Conservation (phyloP, 1,140 invertebrate species). For the Dufourea novaeangliae region DNA sequence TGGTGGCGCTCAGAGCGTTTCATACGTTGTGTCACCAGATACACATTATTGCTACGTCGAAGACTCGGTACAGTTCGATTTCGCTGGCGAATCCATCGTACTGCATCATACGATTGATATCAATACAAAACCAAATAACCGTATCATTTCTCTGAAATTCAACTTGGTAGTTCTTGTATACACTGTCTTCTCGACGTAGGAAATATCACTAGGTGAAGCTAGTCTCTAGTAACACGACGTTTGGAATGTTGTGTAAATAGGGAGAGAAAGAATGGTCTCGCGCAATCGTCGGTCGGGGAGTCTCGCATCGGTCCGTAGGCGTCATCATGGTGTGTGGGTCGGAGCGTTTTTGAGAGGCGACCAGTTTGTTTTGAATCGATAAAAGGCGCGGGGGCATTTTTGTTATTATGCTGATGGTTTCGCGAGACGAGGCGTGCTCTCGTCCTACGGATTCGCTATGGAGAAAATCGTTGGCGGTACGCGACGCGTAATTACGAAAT, state of each 20-base stretch:
- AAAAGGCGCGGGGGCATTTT: constrained; percentile 43
- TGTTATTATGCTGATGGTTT: constrained; percentile 63
- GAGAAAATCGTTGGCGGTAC: constrained; percentile 22
- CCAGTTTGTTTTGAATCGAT: constrained; percentile 69
- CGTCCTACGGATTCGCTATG: constrained; percentile 49
- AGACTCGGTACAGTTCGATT: too few relatives aligned
- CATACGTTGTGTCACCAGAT: too few relatives aligned
- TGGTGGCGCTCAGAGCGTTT: too few relatives aligned
- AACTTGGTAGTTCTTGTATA: too few relatives aligned
- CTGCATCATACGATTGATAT: too few relatives aligned
- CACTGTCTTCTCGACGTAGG: too few relatives aligned
- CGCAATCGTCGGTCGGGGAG: constrained; percentile 34
- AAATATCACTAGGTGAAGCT: constrained; percentile 19
- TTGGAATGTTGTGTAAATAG: constrained; percentile 17
- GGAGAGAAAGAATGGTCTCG: constrained; percentile 24
- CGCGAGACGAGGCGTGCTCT: constrained; percentile 37
- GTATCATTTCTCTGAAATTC: too few relatives aligned
- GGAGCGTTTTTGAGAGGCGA: constrained; percentile 49
- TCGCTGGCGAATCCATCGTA: too few relatives aligned
- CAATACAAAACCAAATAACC: too few relatives aligned
- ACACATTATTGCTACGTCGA: too few relatives aligned
- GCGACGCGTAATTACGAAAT: constrained; percentile 45
- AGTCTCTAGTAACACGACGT: constrained; percentile 2
- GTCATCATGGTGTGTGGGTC: constrained; percentile 68
- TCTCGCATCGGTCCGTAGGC: constrained; percentile 56